Evolutionary conservation across 92 coral and sea anemone genomes (phyloP).

Genomic region (Palythoa caribaeorum): DNA sequence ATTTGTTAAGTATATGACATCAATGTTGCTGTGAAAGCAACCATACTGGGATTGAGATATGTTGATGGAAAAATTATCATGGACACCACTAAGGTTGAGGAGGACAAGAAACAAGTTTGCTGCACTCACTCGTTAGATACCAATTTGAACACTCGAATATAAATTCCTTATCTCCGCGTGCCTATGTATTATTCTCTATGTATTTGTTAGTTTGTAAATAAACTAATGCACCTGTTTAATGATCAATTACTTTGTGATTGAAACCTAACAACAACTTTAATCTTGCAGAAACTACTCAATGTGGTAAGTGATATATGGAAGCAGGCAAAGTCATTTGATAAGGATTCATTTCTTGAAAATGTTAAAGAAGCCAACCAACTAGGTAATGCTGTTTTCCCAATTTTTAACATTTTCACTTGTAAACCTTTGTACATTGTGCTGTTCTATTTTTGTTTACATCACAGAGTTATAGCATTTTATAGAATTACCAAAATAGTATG

Average conservation of each 20-base stretch:
- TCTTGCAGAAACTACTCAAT: conserved; percentile 50
- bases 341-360: conserved; percentile 51
- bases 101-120: neutral
- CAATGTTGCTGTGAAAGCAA: neutral
- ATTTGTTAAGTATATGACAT: too few relatives aligned
- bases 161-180: too few relatives aligned
- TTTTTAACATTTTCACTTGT: too few relatives aligned
- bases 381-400: conserved; percentile 38
- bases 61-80: neutral
- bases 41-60: neutral
- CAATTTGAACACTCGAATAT: too few relatives aligned
- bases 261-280: neutral
- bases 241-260: neutral
- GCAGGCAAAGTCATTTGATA: conserved; percentile 36
- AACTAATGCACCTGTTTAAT: too few relatives aligned
- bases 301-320: conserved; percentile 50
- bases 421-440: too few relatives aligned
- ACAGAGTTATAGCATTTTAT: neutral
- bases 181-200: too few relatives aligned
- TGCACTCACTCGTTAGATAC: too few relatives aligned
- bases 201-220: too few relatives aligned
- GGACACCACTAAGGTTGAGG: neutral
- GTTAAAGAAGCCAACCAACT: conserved; percentile 67
- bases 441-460: neutral
- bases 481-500: too few relatives aligned